Evolutionary conservation across 2,888 invertebrate species (phyloP).

Genomic region (Epicampocera succincta): DNA sequence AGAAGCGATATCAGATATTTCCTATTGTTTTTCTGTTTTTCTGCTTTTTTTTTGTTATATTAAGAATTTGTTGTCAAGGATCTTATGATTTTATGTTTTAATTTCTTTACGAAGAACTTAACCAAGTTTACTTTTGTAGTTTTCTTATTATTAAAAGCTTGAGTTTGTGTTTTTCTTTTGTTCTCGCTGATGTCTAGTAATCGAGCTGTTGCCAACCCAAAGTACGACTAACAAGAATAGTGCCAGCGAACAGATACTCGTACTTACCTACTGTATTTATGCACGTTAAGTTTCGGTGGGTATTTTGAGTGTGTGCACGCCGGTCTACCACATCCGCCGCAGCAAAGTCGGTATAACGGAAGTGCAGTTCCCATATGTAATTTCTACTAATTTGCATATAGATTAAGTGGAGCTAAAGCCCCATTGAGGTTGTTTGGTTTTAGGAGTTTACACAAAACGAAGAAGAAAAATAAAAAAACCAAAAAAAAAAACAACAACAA

Average conservation of each 20-base stretch:
- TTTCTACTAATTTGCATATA: constrained; percentile 73
- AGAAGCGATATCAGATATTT: too few species aligned
- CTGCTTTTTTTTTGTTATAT: too few species aligned
- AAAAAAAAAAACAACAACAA: too few species aligned
- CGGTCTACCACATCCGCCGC: constrained; percentile 61
- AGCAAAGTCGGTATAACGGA: constrained; percentile 65
- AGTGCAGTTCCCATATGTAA: constrained; percentile 71
- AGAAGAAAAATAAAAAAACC: constrained; percentile 4
- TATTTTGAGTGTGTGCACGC: constrained; percentile 44
- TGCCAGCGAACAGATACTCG: not conserved
- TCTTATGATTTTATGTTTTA: too few species aligned
- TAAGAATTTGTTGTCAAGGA: too few species aligned
- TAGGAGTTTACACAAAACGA: constrained; percentile 15
- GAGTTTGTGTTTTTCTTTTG: not conserved
- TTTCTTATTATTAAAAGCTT: too few species aligned
- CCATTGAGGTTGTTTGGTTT: constrained; percentile 67
- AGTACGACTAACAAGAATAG: not conserved
- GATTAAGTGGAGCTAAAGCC: constrained; percentile 70
- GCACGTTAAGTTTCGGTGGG: constrained; percentile 20
- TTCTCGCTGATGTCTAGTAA: not conserved
- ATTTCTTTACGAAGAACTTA: too few species aligned
- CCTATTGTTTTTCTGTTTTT: too few species aligned
- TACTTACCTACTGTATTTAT: constrained; percentile 3
- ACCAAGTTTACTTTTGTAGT: too few species aligned
- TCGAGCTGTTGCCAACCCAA: constrained; percentile 2